phyloP scores from a whole-genome alignment of 2,113 vertebrate genomes.

The Rhinolophus ferrumequinum region DNA sequence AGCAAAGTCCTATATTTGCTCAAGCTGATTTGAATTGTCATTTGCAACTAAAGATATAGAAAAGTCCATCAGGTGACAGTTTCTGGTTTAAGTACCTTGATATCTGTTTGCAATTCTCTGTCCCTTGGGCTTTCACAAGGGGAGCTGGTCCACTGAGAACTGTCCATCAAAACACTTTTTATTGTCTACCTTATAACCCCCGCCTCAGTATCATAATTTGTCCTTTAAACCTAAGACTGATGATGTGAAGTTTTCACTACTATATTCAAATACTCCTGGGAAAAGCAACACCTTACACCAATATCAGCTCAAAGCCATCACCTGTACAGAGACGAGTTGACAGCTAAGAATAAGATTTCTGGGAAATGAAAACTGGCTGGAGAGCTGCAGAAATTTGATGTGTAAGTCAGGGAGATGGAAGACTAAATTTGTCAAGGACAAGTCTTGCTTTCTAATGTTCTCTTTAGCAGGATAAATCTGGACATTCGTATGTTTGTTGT shows the following conservation, averaged over 20 bases:
- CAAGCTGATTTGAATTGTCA: constrained; percentile 31
- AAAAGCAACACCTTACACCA: constrained; percentile 24
- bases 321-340: constrained; percentile 35
- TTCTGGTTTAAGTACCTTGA: constrained; percentile 49
- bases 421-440: not conserved
- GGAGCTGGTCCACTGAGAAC: not conserved
- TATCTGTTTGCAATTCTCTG: constrained; percentile 12
- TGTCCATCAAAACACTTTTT: constrained; percentile 32
- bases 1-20: constrained; percentile 7
- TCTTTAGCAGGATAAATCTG: not conserved
- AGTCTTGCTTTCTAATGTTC: not conserved
- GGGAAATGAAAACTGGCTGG: not conserved
- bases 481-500: not conserved
- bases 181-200: not conserved
- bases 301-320: constrained; percentile 41
- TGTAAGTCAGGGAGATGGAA: not conserved
- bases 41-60: constrained; percentile 36
- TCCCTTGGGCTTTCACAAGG: not conserved
- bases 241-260: constrained; percentile 37
- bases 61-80: constrained; percentile 12
- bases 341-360: constrained; percentile 15
- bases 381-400: not conserved
- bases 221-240: constrained; percentile 38
- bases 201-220: not conserved
- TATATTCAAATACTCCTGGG: not conserved